Base-by-base conservation (phyloP, 2,888 invertebrate species). In the Chloromyia formosa region DNA sequence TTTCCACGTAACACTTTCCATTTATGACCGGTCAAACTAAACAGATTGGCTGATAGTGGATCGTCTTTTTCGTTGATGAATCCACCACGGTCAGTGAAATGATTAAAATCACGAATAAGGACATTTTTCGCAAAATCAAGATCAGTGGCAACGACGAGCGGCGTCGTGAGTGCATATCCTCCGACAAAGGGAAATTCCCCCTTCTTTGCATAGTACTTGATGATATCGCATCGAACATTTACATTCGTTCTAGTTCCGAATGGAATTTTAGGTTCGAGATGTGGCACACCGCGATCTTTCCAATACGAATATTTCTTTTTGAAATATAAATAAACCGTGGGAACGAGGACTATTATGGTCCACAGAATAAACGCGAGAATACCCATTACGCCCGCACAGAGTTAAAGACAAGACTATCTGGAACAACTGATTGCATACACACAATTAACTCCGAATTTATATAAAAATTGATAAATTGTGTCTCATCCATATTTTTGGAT, bases 21-120 rank as follows among this genome's bases (percentile, higher is more conserved):
- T 14, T 81, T 81, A 2, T 79, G 79, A n/a, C 84, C 85, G 75
- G 86, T 85, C 79, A 86, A 77, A 62, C 83, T 83, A 45, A 86
- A 80, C 0, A 87, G 77, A 79, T 87, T 84, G 0, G 80, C 83
- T 0, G 84, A 82, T 5, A 87, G 76, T 2, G 86, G 85, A 77
- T 87, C 87, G 5, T 77, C 79, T 1, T 74, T 64, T 14, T 79
- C 78, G 74, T 84, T 83, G 10, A 79, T 76, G 69, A 82, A 84
- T 4, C 84, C 76, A 0, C 83, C 84, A 20, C 84, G 83, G 45
- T 82, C 82, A 42, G 79, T 80, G 54, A 85, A 85, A 66, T 80
- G 76, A 9, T 80, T 80, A 0, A 82, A 82, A 77, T 85, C 81
- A 12, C 76, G 81, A 1, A 79, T 78, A 0, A 85, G 76, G 16